These are phyloP conservation scores for Indicator indicator DNA, from an alignment of 2,113 vertebrate genomes.

Conservation along the genomic window DNA sequence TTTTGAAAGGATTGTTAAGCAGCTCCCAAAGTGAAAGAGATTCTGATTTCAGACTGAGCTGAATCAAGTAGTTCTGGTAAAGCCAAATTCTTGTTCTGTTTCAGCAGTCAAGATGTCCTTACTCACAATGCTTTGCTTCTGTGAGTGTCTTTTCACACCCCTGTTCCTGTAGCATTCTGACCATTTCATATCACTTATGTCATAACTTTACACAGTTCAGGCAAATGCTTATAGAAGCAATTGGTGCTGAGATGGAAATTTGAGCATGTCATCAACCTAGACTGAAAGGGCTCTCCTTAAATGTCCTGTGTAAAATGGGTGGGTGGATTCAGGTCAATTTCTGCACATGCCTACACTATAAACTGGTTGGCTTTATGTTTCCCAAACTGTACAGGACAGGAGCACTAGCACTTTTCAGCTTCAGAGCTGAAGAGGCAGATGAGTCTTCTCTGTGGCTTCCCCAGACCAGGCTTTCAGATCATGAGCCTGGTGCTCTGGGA, in stretches of 20 bases:
- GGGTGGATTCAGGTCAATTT: background rate
- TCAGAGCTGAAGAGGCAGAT: background rate
- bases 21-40: background rate
- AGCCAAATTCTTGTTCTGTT: background rate
- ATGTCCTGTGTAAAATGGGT: background rate
- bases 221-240: background rate
- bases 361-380: background rate
- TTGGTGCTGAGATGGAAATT: background rate
- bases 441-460: background rate
- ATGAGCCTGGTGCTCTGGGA: background rate
- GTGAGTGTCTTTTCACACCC: background rate
- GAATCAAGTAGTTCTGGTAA: background rate
- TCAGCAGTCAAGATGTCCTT: background rate
- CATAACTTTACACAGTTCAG: background rate
- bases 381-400: background rate
- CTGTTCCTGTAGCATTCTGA: background rate
- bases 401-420: background rate
- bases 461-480: background rate
- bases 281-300: background rate
- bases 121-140: background rate
- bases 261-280: background rate
- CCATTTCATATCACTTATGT: background rate
- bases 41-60: background rate
- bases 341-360: rapidly evolving
- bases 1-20: background rate